Evolutionary conservation across 2,113 vertebrate genomes (phyloP), one percentile per base, ranked within the genome.

Genomic region (Myrmophylax atrothorax): DNA sequence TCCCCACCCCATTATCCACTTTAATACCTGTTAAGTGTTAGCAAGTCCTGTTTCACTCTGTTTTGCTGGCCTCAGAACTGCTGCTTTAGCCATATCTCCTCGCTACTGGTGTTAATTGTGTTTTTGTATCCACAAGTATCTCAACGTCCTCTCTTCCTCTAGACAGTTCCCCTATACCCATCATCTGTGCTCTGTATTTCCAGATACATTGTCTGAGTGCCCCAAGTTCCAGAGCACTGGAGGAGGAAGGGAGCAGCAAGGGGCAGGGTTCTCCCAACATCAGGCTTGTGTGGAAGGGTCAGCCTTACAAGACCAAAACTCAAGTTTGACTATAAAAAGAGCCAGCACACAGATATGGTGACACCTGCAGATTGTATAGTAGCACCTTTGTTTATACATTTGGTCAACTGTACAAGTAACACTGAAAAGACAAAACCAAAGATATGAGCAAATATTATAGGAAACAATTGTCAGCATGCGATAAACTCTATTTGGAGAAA

Each of bases 331-430:
- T 77, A 4, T 26, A 83, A 86, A 38, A 63, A 46, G 67, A 86
- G 44, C 12, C 1, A 0, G 33, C 3, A 0, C 6, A 50, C 35
- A 73, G 42, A 35, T 63, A 13, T 12, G 20, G 40, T 0, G 0
- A 46, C 25, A 58, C 15, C 17, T 40, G 64, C 14, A 70, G 31
- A 77, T 66, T 92, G 18, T 66, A n/a, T 2, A 49, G 1, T 40
- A 74, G 25, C 28, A 55, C 2, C 25, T 53, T 74, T 73, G 46
- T 18, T 37, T 69, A 23, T 24, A 14, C 7, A 4, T 69, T 66
- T 69, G 17, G 4, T 74, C 42, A 70, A 81, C 40, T 22, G 18
- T 11, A 62, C 23, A 53, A 84, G 14, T 28, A 77, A 70, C 47
- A 78, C 8, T 35, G 16, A 87, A 69, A 87, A 79, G 22, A n/a